phyloP scores from a whole-genome alignment of 2,113 vertebrate genomes.

The Leptocoma aspasia region DNA sequence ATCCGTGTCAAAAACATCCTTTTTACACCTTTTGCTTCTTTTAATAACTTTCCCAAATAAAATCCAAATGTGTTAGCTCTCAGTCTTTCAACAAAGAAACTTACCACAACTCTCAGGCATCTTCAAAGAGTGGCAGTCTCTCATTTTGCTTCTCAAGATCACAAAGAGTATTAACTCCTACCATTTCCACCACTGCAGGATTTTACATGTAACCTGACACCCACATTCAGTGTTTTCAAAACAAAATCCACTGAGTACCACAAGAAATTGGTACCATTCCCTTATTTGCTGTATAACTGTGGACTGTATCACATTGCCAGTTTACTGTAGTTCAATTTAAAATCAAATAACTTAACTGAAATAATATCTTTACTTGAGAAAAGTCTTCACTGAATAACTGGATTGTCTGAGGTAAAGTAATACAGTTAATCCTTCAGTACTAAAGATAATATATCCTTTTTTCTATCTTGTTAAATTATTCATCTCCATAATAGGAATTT shows the following conservation, averaged over 20 bases:
- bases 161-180: not conserved
- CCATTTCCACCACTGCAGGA: not conserved
- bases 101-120: not conserved
- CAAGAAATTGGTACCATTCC: not conserved
- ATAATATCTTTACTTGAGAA: not conserved
- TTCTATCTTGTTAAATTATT: conserved; percentile 17
- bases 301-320: not conserved
- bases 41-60: not conserved
- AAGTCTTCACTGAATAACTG: not conserved
- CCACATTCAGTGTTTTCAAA: not conserved
- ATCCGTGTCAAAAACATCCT: accelerated
- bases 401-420: conserved; percentile 4
- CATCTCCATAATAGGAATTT: conserved; percentile 35
- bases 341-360: not conserved
- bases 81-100: not conserved
- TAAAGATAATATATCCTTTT: not conserved
- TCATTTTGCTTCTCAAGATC: not conserved
- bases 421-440: conserved; percentile 1
- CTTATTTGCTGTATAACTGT: not conserved
- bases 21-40: not conserved
- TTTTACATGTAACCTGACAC: not conserved
- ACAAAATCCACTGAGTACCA: not conserved
- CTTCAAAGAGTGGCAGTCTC: not conserved
- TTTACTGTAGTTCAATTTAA: not conserved
- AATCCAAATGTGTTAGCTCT: not conserved